Conservation (phyloP, 2,797 vertebrate genomes). For the Brotula barbata region DNA sequence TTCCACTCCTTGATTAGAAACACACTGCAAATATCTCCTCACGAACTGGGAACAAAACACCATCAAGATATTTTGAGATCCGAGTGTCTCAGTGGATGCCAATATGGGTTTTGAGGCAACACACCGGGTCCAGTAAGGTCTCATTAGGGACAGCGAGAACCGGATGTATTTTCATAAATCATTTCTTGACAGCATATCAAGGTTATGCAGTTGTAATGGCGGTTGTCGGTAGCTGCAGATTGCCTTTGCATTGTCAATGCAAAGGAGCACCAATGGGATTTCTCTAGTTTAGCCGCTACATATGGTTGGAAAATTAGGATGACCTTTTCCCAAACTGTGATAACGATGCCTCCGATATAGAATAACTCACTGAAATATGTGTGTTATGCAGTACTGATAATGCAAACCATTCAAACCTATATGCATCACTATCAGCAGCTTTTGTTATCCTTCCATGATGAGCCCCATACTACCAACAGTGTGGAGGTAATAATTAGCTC, state of each 20-base stretch:
- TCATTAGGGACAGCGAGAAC: constrained; percentile 52
- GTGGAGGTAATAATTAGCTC: constrained; percentile 82
- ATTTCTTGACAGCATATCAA: constrained; percentile 75
- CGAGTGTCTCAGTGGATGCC: constrained; percentile 46
- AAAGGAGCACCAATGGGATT: constrained; percentile 54
- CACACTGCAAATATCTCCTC: constrained; percentile 54
- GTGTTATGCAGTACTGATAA: constrained; percentile 10
- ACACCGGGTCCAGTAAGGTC: constrained; percentile 60
- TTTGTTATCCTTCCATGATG: constrained; percentile 46
- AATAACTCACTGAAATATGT: constrained; percentile 20
- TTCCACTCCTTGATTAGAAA: constrained; percentile 48
- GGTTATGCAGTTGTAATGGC: constrained; percentile 67
- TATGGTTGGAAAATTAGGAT: constrained; percentile 58
- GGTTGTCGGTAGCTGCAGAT: constrained; percentile 62
- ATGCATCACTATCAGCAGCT: constrained; percentile 14
- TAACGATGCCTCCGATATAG: constrained; percentile 39
- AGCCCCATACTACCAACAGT: constrained; percentile 39
- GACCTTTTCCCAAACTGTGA: constrained; percentile 61
- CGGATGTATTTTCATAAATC: constrained; percentile 75
- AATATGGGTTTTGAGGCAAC: constrained; percentile 71
- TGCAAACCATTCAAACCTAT: constrained; percentile 16
- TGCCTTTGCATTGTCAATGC: constrained; percentile 70
- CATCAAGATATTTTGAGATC: constrained; percentile 51
- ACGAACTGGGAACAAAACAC: constrained; percentile 55
- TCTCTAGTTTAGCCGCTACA: constrained; percentile 52